Percentiles rank a stretch among this genome's conserved stretches.
These are phyloP conservation scores for Phallusia fumigata DNA, from an alignment of 23 tunicate genomes.

Conservation along the genomic window DNA sequence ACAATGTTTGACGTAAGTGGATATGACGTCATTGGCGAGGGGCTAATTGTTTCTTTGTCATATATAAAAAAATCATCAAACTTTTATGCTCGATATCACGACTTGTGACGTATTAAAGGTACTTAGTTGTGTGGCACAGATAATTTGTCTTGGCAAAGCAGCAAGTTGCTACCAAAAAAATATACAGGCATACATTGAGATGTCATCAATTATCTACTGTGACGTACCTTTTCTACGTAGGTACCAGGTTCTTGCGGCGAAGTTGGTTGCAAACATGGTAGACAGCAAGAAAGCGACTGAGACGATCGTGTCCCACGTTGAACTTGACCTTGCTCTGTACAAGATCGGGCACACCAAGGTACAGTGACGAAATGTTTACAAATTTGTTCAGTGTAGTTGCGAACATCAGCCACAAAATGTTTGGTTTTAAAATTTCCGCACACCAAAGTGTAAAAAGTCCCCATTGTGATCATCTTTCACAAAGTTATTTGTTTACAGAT, in stretches of 20 bases:
- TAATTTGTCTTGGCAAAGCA: too few species aligned
- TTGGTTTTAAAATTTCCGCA: not conserved
- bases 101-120: not conserved
- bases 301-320: constrained; percentile 66
- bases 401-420: not conserved
- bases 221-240: constrained; percentile 31
- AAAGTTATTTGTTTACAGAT: constrained; percentile 42
- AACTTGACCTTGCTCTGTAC: constrained; percentile 74
- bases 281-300: constrained; percentile 98
- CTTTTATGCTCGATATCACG: too few species aligned
- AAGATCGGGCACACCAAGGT: constrained; percentile 98
- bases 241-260: constrained; percentile 90
- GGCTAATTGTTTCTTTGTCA: too few species aligned
- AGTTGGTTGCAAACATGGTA: constrained; percentile 75
- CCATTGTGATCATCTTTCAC: not conserved
- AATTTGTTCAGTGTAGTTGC: not conserved
- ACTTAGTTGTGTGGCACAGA: not conserved
- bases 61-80: too few species aligned
- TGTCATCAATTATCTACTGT: too few species aligned
- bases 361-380: not conserved
- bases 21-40: too few species aligned
- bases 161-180: too few species aligned
- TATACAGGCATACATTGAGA: too few species aligned
- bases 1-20: too few species aligned
- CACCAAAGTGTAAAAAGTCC: too few species aligned